These are phyloP conservation scores for Eucera pruinosa DNA, from an alignment of 2,888 invertebrate genomes.

Conservation along the genomic window DNA sequence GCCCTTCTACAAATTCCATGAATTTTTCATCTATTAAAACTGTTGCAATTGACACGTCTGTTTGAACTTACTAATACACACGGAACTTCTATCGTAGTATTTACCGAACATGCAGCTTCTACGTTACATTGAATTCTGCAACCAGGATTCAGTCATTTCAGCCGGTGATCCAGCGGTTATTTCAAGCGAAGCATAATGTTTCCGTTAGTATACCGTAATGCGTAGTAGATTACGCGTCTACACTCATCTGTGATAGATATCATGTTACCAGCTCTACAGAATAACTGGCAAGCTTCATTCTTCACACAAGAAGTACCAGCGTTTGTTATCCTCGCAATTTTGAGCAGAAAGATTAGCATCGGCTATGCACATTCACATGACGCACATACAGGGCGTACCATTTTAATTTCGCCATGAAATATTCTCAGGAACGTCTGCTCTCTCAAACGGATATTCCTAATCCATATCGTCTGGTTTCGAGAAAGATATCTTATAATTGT, in stretches of 20 bases:
- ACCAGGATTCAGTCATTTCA: not conserved
- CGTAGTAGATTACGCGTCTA: not conserved
- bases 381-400: constrained; percentile 8
- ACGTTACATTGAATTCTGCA: not conserved
- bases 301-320: constrained; percentile 27
- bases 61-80: too few species aligned
- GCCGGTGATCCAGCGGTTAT: not conserved
- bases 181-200: not conserved
- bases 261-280: constrained; percentile 14
- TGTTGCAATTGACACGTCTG: too few species aligned
- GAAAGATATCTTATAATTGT: not conserved
- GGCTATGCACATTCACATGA: constrained; percentile 42
- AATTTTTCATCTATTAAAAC: too few species aligned
- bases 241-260: not conserved
- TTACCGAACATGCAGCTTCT: not conserved
- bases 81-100: not conserved
- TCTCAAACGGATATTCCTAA: not conserved
- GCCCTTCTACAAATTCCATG: too few species aligned
- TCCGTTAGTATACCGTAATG: not conserved
- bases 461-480: not conserved
- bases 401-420: constrained; percentile 27
- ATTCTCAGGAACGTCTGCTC: not conserved
- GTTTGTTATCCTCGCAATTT: constrained; percentile 36
- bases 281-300: constrained; percentile 43
- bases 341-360: constrained; percentile 29